Base-by-base conservation (phyloP, 2,888 invertebrate species). In the Apamea sordens region DNA sequence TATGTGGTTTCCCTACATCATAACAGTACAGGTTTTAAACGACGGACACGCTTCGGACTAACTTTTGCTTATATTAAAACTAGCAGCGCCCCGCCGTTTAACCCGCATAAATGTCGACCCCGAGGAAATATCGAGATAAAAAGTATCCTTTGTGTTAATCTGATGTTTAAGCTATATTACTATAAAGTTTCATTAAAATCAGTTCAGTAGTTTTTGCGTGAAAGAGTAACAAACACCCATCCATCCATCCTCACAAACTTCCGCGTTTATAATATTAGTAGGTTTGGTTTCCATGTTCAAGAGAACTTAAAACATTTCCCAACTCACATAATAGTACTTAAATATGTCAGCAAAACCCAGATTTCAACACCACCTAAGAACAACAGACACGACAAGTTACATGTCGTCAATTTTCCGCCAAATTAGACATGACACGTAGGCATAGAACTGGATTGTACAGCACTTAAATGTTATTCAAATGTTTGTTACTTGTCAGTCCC, bases 401-500 rank as follows among this genome's bases (percentile, higher is more conserved):
- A 74, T 2, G 24, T 80, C 24, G 61, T 28, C 44, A 82, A 82
- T 74, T 77, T 82, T 74, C 72, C 64, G 53, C 68, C 44, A 64
- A 69, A 86, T 82, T 77, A 72, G 73, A 77, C 63, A 70, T 41
- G 81, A 73, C 67, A 82, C 47, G 41, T 53, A 61, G 67, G 63
- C 73, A 68, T 74, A 71, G 79, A 79, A 85, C 56, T 68, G 79
- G 47, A 74, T 73, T 71, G 82, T 63, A 67, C 65, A 61, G 63
- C 69, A 53, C 65, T 28, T 61, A 64, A 67, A 77, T 63, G 61
- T 67, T 67, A 69, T 63, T 73, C 73, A 72, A 77, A 82, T 56
- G 70, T 75, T 83, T 68, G 68, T 63, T 72, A 61, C 50, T 61
- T 77, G 79, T 76, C 84, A 86, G 71, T 64, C n/a, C 50, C 73